Evolutionary conservation across 1,140 invertebrate species (phyloP).

Genomic region (Homarus americanus): DNA sequence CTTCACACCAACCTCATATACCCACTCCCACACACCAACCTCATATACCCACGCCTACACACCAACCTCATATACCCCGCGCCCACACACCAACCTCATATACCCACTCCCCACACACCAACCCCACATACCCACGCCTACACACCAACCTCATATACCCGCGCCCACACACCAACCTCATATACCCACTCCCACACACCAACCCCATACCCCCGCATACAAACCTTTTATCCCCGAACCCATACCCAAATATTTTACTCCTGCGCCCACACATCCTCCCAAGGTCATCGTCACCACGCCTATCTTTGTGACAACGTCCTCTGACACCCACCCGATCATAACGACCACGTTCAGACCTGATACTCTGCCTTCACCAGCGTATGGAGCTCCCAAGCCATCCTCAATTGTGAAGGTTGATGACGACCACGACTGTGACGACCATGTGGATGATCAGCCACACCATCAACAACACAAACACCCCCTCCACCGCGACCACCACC

Average conservation of each 20-base stretch:
- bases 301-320: not conserved
- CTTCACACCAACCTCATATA: not conserved
- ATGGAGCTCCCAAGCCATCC: constrained; percentile 37
- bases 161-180: not conserved
- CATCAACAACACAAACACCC: constrained; percentile 28
- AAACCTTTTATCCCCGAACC: constrained; percentile 8
- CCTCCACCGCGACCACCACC: constrained; percentile 36
- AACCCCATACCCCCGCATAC: not conserved
- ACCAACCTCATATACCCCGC: not conserved
- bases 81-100: too few relatives aligned
- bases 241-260: too few relatives aligned
- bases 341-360: not conserved
- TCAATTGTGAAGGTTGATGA: not conserved
- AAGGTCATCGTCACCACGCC: constrained; percentile 9
- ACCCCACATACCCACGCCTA: too few relatives aligned
- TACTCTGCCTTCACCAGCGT: not conserved
- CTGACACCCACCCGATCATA: constrained; percentile 1
- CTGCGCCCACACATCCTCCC: not conserved
- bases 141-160: not conserved
- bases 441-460: not conserved
- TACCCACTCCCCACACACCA: too few relatives aligned
- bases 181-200: too few relatives aligned
- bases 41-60: not conserved
- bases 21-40: not conserved
- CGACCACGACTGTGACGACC: not conserved